These are phyloP conservation scores for Phocoena sinus DNA, from an alignment of 2,113 vertebrate species.

Conservation along the genomic window DNA sequence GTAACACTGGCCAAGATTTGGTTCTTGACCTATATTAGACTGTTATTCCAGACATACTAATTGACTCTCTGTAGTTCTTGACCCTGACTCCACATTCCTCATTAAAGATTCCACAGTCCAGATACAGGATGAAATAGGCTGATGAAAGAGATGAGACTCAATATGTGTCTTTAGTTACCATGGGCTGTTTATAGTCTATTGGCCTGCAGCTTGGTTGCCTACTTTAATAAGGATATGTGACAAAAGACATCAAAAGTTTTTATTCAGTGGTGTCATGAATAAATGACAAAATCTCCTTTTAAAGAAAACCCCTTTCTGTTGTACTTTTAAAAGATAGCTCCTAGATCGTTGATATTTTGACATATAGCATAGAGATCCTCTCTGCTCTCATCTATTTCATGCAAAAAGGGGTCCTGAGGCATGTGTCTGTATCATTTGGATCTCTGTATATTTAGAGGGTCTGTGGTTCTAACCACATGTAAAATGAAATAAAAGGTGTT, in stretches of 20 bases:
- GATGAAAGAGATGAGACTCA: background rate
- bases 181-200: background rate
- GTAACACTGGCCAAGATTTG: background rate
- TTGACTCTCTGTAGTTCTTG: background rate
- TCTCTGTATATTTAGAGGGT: background rate
- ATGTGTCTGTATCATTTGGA: background rate
- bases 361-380: background rate
- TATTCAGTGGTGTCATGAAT: background rate
- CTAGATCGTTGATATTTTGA: background rate
- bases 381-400: background rate
- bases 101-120: background rate
- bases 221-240: background rate
- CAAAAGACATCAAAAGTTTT: background rate
- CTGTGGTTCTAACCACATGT: background rate
- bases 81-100: background rate
- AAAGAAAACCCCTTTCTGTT: background rate
- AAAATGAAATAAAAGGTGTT: slow-evolving; percentile 19
- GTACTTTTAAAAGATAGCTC: background rate
- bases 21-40: background rate
- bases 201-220: background rate
- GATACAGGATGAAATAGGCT: background rate
- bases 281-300: slow-evolving; percentile 38
- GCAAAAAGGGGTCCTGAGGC: background rate
- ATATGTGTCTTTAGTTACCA: background rate
- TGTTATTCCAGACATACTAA: background rate